phyloP scores from a whole-genome alignment of 2,888 invertebrate species.

The Drosophila cracens region DNA sequence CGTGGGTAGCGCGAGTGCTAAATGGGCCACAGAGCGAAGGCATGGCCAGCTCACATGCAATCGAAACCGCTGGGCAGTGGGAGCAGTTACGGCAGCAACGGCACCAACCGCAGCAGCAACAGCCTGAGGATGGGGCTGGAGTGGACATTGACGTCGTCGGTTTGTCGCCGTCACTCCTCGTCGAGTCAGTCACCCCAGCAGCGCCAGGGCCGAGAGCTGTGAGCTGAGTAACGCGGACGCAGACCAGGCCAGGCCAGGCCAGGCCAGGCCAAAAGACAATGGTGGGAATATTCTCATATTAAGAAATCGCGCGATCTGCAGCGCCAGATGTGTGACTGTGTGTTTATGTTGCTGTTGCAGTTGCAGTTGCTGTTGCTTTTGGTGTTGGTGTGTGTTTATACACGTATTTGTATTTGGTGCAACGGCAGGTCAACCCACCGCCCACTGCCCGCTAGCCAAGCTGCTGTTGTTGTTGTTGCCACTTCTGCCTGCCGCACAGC shows the following conservation, averaged over 20 bases:
- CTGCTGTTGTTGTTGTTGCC: conserved; percentile 30
- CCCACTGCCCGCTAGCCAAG: conserved; percentile 54
- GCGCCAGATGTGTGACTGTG: conserved; percentile 71
- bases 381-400: conserved; percentile 38
- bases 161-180: conserved; percentile 58
- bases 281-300: conserved; percentile 85
- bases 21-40: conserved; percentile 63
- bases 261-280: conserved; percentile 77
- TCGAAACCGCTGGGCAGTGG: conserved; percentile 64
- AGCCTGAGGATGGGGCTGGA: conserved; percentile 52
- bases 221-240: conserved; percentile 3
- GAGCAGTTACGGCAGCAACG: conserved; percentile 26
- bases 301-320: conserved; percentile 84
- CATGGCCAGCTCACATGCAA: conserved; percentile 65
- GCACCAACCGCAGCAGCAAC: conserved; percentile 17
- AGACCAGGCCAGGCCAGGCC: conserved; percentile 9
- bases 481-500: conserved; percentile 36
- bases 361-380: not conserved
- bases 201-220: conserved; percentile 31
- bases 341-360: conserved; percentile 19
- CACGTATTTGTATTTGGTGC: conserved; percentile 75
- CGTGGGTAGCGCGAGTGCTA: conserved; percentile 76
- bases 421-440: conserved; percentile 77
- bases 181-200: conserved; percentile 57
- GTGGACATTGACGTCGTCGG: conserved; percentile 65